A percentile compares a stretch with the other conserved stretches of the same genome.
These are phyloP conservation scores for Rhinoderma darwinii DNA, from an alignment of 2,113 vertebrate species.

Conservation along the genomic window DNA sequence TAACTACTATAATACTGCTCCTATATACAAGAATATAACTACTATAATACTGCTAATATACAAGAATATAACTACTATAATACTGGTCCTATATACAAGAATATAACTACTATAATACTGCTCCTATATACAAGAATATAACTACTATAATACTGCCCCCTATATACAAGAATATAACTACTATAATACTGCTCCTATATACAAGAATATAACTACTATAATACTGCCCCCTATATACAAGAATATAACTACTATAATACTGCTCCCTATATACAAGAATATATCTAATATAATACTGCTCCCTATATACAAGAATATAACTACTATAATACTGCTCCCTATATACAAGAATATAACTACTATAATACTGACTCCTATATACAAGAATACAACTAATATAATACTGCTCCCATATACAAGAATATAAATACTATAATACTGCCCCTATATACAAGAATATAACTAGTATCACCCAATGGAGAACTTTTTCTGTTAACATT, in stretches of 20 bases:
- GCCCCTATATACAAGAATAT: too few relatives aligned
- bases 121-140: neutral
- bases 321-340: slow-evolving; percentile 1
- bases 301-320: too few relatives aligned
- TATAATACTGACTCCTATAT: neutral
- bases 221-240: slow-evolving; percentile 1
- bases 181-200: neutral
- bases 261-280: neutral
- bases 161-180: neutral
- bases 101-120: slow-evolving; percentile 6
- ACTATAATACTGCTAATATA: neutral
- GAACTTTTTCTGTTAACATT: too few relatives aligned
- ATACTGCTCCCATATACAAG: too few relatives aligned
- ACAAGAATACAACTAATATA: too few relatives aligned
- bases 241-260: slow-evolving; percentile 19
- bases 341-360: slow-evolving; percentile 11
- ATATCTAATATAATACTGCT: too few relatives aligned
- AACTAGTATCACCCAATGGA: too few relatives aligned
- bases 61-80: too few relatives aligned
- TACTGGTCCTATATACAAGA: neutral
- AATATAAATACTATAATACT: too few relatives aligned
- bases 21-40: too few relatives aligned
- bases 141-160: neutral
- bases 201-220: slow-evolving; percentile 18
- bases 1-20: too few relatives aligned